Base-by-base conservation (phyloP, 2,113 vertebrate species). In the Jaculus jaculus region DNA sequence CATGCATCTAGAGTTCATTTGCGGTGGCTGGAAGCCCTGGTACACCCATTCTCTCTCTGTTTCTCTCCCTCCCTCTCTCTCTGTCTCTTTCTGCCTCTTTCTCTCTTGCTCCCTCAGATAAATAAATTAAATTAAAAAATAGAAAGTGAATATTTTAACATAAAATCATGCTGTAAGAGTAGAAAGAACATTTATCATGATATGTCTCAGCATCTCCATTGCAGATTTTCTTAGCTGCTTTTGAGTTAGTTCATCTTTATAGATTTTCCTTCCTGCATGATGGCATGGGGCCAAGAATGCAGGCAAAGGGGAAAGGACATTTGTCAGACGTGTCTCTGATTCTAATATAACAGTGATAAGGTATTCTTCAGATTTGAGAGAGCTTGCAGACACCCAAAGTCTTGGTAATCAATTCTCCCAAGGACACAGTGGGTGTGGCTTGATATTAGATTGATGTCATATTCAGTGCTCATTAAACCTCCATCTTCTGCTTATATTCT, bases 211-310 rank as follows among this genome's bases (percentile, higher is more conserved):
- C 0, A 0, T 68, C 83, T 73, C 82, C 32, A 20, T 75, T 93
- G 75, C 65, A 92, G 39, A 61, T 82, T 95, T 93, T 68, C 37
- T 83, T 60, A 92, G 32, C 61, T 93, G 51, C n/a, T 65, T 89
- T 32, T 91, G 61, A 97, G 32, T 5, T 51, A 42, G 28, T n/a
- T 63, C 80, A 79, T 87, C 94, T 42, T 91, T 87, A 34, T 71
- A 75, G 58, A 63, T 96, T 90, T 82, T 89, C 1, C 28, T 93
- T 94, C 87, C 47, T 78, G 11, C 26, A 28, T 30, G 10, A 37
- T 82, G 65, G 4, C n/a, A 84, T 83, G 71, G 34, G 11, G 71
- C 24, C 54, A 84, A 74, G 28, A 58, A 11, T 54, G 30, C 28
- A 87, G 20, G 34, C 8, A 93, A 91, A 20, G 17, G 58, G 66